phyloP scores from a whole-genome alignment of 2,888 invertebrate genomes.

The Chloroclystis v-ata region DNA sequence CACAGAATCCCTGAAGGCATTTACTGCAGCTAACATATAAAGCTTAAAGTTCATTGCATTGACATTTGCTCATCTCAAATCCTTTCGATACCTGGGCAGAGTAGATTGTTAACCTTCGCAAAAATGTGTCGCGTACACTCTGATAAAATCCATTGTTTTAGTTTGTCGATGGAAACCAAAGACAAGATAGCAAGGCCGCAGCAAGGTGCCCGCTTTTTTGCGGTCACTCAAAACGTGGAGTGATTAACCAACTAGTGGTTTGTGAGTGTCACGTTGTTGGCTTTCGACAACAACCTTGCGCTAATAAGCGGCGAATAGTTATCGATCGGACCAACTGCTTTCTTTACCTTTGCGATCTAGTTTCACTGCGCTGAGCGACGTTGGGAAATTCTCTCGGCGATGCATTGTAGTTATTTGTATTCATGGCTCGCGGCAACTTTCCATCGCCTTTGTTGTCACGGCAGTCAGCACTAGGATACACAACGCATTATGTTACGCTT shows the following conservation, averaged over 20 bases:
- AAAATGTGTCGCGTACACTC: conserved; percentile 56
- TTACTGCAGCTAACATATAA: conserved; percentile 26
- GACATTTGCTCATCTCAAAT: conserved; percentile 67
- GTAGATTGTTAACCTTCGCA: conserved; percentile 60
- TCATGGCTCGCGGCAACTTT: conserved; percentile 62
- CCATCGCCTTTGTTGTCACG: conserved; percentile 63
- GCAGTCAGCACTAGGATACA: conserved; percentile 47
- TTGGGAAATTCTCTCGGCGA: conserved; percentile 63
- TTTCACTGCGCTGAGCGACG: conserved; percentile 52
- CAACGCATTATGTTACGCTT: conserved; percentile 39
- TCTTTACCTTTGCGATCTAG: conserved; percentile 48
- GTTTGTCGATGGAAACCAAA: conserved; percentile 56
- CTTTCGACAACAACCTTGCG: conserved; percentile 54
- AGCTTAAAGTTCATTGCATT: conserved; percentile 55
- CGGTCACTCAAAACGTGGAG: conserved; percentile 61
- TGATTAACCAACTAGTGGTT: conserved; percentile 54
- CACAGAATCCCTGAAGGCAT: conserved; percentile 22
- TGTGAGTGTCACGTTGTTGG: conserved; percentile 49
- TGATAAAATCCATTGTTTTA: conserved; percentile 42
- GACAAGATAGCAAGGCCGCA: conserved; percentile 56
- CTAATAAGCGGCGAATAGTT: conserved; percentile 27
- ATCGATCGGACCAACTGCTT: conserved; percentile 38
- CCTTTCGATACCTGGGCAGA: conserved; percentile 57
- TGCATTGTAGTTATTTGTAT: conserved; percentile 72
- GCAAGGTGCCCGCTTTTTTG: conserved; percentile 69